Evolutionary conservation across 2,888 invertebrate species (phyloP), one percentile per base, ranked within the genome.

Genomic region (Euplagia quadripunctaria): DNA sequence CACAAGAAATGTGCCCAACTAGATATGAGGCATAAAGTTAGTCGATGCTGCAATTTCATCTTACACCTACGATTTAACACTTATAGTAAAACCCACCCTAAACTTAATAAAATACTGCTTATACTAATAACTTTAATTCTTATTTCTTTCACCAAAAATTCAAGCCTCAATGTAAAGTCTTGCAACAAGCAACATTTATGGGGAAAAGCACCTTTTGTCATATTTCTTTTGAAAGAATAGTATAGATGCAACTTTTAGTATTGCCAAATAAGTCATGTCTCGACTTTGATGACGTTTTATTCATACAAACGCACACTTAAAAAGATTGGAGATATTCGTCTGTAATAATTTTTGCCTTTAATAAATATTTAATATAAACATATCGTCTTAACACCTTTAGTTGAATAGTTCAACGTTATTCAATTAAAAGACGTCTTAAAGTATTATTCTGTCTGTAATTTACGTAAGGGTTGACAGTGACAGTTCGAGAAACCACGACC

Each of bases 1-100:
- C 73, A 41, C 65, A 51, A 73, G 64, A 67, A 74, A 74, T 64
- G 55, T 64, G 65, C 31, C 71, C 58, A 58, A 68, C 43, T 51
- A 64, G 61, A 68, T 42, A 51, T 20, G 58, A 74, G 61, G 58
- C 55, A 41, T 64, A 66, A 77, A 82, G 81, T 87, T 81, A 83
- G 76, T 84, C 76, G 72, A 82, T 78, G 69, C 81, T 85, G 84
- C 77, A 72, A 80, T 80, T 81, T 81, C 78, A 83, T 82, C 82
- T 87, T 89, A 87, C 76, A 79, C 87, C 85, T 90, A 90, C 80
- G 78, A 84, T 88, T 88, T 91, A 94, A 94, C 93, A 92, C 93
- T 94, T 93, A 94, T 72, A 72, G 87, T 90, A 92, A 85, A 86
- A 85, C 87, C 88, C 89, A 81, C 85, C 85, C 87, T 85, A 83